Evolutionary conservation across 2,888 invertebrate genomes (phyloP), one percentile per base, ranked within the genome.

Genomic region (Parthenolecanium corni): DNA sequence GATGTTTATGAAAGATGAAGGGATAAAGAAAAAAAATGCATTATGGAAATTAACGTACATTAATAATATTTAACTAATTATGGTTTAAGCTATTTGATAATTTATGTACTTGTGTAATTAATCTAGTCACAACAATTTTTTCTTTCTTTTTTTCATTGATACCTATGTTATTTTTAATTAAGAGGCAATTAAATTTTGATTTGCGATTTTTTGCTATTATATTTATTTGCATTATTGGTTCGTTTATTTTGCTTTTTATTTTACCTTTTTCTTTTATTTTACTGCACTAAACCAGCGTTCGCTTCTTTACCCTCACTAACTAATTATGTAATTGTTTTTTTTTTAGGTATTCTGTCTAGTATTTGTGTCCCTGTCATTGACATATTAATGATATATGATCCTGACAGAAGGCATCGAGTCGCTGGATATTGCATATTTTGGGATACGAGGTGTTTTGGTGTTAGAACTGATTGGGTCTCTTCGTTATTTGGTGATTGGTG

Each of bases 191-290:
- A 58, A 58, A 58, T 58, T 31, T 58, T 58, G 58, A 58, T 58
- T 58, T 58, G 58, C 58, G 58, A 58, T 58, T 57, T 57, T 57
- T 38, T 58, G 49, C 58, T 49, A 58, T 58, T 47, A 36, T 58
- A 58, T 58, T 58, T 58, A 25, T 23, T 49, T 57, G 18, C 31
- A 14, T 54, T 53, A 31, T 38, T 44, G 31, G 21, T 25, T 44
- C 20, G 31, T 36, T 52, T 38, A 20, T 47, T 49, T 58, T 58
- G 24, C 42, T 57, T 44, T 11, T 44, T 54, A 25, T 24, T 18
- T 40, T 57, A 42, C 54, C 11, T 44, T 49, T 49, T 20, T 14
- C 21, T 5, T 23, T 49, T 31, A 31, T 31, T 31, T 31, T 31
- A 4, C 9, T 6, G 9, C 31, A 31, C 31, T 31, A 31, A 31